Base-by-base conservation (phyloP, 1,140 invertebrate species). In the Rhopalosiphum maidis region DNA sequence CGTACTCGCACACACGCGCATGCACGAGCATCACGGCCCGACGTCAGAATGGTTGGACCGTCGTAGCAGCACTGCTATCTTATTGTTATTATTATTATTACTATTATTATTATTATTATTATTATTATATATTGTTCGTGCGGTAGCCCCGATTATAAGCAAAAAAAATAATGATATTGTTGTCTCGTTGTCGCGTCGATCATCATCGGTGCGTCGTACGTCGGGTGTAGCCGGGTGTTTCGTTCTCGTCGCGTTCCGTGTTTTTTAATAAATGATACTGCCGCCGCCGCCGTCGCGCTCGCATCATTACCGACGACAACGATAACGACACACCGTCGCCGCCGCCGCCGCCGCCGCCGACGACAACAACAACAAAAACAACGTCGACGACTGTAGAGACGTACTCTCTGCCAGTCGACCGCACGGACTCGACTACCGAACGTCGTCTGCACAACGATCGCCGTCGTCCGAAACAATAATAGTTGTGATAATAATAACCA, bases 11-110 rank as follows among this genome's bases (percentile, higher is more conserved):
- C 85, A 48, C 23, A 46, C 86, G 30, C 86, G n/a, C 48, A 89
- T 51, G n/a, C 48, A 89, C 87, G 0, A 51, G 48, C 48, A 51
- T 15, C 30, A 41, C 88, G 11, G 35, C 35, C 25, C 35, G 48
- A 41, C 88, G 35, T 46, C 43, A 11, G 22, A 89, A 89, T 89
- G 88, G 88, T 89, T 18, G 23, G 87, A 89, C 87, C 30, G 25
- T 46, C 48, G 88, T 55, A 89, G 60, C 60, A 68, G 60, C 30
- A 77, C 48, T 51, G 35, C 51, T 55, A 89, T 55, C 51, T 89
- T 55, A 55, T 89, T 89, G n/a, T 89, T 77, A 77, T 89, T 89
- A 51, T 89, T 89, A 37, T 89, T 89, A 35, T 15, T 89, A 54
- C 55, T 89, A 25, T 86, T 86, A 86, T 46, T 46, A 86, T n/a